Evolutionary conservation across 2,888 invertebrate species (phyloP).

Genomic region (Leptothorax acervorum): DNA sequence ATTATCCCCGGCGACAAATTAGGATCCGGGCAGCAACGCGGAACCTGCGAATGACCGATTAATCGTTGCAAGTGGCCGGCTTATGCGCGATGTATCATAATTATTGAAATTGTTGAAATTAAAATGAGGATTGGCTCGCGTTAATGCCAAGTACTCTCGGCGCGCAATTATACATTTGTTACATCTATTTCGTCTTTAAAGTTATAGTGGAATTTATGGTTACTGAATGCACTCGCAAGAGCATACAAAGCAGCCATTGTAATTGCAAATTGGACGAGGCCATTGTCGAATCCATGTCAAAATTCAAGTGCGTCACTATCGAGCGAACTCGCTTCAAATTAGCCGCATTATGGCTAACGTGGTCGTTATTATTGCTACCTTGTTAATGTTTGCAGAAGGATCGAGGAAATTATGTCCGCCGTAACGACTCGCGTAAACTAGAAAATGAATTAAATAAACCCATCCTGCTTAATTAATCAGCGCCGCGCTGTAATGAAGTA

Average conservation of each 20-base stretch:
- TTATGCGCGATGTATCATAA: conserved; percentile 56
- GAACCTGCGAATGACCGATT: conserved; percentile 63
- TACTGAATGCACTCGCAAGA: conserved; percentile 19
- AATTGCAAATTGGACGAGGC: conserved; percentile 52
- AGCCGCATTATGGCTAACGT: conserved; percentile 37
- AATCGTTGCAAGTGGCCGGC: conserved; percentile 63
- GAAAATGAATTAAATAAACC: conserved; percentile 27
- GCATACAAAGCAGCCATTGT: conserved; percentile 43
- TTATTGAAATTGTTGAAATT: conserved; percentile 47
- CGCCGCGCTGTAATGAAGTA: conserved; percentile 10
- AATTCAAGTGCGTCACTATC: conserved; percentile 27
- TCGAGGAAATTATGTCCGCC: conserved; percentile 26
- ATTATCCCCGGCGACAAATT: conserved; percentile 70
- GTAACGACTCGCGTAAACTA: neutral
- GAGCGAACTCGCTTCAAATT: conserved; percentile 42
- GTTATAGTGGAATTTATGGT: conserved; percentile 41
- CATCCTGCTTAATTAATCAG: conserved; percentile 40
- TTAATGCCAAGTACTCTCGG: conserved; percentile 25
- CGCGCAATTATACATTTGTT: neutral
- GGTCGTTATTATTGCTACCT: conserved; percentile 40
- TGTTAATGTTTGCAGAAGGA: conserved; percentile 48
- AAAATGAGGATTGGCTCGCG: conserved; percentile 25
- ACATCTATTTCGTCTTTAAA: conserved; percentile 32
- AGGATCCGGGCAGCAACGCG: conserved; percentile 58
- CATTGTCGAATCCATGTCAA: conserved; percentile 26